phyloP scores from a whole-genome alignment of 2,888 invertebrate species.

The Phragmatobia fuliginosa region DNA sequence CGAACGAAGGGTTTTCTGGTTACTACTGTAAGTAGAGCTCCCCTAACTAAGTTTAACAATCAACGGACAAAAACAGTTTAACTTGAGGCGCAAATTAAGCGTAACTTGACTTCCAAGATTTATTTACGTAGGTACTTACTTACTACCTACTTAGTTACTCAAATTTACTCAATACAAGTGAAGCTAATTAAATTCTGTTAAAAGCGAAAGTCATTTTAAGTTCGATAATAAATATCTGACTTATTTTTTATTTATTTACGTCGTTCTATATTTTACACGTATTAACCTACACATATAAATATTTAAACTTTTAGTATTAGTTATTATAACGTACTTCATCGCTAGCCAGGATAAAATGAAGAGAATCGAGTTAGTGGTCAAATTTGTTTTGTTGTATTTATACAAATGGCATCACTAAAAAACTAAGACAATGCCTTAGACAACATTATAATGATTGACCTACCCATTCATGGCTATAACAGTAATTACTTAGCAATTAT shows the following conservation, averaged over 20 bases:
- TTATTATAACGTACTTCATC: no score
- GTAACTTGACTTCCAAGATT: not conserved
- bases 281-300: no score
- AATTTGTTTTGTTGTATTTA: not conserved
- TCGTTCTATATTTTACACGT: no score
- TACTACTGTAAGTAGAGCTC: not conserved
- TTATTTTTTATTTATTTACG: no score
- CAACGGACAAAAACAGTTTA: not conserved
- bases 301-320: no score
- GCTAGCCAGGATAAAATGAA: not conserved
- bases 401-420: conserved; percentile 22
- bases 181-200: not conserved
- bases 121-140: not conserved
- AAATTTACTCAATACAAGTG: no score
- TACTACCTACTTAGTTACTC: no score
- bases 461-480: conserved; percentile 33
- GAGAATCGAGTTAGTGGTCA: not conserved
- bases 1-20: not conserved
- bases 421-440: conserved; percentile 44
- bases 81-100: not conserved
- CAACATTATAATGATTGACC: conserved; percentile 51
- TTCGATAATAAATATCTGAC: not conserved
- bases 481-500: conserved; percentile 53
- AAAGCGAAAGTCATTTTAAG: not conserved
- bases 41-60: not conserved